A percentile compares a stretch with the other conserved stretches of the same genome.
These are phyloP conservation scores for Sorex araneus DNA, from an alignment of 2,113 vertebrate genomes.

Conservation along the genomic window DNA sequence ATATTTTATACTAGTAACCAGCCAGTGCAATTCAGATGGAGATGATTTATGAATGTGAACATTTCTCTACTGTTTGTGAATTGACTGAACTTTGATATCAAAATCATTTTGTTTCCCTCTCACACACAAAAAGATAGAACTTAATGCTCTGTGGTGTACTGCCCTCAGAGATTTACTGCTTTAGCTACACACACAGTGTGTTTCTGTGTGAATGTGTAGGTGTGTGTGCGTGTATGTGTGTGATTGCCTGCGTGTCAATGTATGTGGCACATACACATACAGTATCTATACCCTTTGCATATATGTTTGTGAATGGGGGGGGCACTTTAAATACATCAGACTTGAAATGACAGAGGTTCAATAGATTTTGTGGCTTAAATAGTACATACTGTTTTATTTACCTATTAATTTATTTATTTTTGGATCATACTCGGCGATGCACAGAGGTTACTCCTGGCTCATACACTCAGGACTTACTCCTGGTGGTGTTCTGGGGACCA, in stretches of 20 bases:
- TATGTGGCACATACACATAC: too few species aligned
- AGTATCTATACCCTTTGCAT: not conserved
- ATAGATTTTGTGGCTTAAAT: constrained; percentile 36
- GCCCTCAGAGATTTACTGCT: not conserved
- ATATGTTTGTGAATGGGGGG: not conserved
- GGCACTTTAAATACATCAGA: not conserved
- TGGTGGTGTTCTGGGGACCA: too few species aligned
- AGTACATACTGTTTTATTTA: not conserved
- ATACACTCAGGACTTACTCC: too few species aligned
- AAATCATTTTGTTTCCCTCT: constrained; percentile 7
- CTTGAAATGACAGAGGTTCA: constrained; percentile 32
- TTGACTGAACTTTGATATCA: not conserved
- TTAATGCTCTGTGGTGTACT: constrained; percentile 42
- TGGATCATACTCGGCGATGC: too few species aligned
- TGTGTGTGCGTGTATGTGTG: not conserved
- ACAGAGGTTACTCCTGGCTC: too few species aligned
- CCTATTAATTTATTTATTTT: too few species aligned
- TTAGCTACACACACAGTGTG: too few species aligned
- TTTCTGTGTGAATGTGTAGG: not conserved
- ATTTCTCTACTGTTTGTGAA: constrained; percentile 33
- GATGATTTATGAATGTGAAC: constrained; percentile 7
- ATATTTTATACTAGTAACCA: constrained; percentile 52
- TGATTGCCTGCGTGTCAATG: too few species aligned
- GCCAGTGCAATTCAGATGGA: constrained; percentile 32
- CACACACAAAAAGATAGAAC: constrained; percentile 36